Percentiles rank a stretch among this genome's conserved stretches.
phyloP scores from a whole-genome alignment of 2,888 invertebrate genomes.

The Caenorhabditis parvicauda region DNA sequence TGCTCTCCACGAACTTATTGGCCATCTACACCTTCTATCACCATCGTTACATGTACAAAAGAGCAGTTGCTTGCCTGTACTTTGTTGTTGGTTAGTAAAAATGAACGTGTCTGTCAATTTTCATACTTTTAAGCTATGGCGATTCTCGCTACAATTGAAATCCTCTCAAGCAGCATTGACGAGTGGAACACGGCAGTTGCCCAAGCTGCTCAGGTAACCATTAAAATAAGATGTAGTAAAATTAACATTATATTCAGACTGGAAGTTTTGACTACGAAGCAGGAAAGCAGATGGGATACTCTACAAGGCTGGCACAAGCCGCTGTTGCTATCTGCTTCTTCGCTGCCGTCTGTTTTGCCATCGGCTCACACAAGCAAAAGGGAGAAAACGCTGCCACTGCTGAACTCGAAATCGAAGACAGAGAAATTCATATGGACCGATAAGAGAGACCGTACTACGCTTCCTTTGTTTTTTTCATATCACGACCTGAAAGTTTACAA shows the following conservation, averaged over 20 bases:
- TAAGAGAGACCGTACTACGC: slow-evolving; percentile 4
- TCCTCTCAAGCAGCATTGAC: slow-evolving; percentile 51
- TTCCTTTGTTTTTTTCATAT: not conserved
- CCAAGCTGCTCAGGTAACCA: slow-evolving; percentile 12
- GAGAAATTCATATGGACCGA: slow-evolving; percentile 52
- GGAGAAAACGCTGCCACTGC: slow-evolving; percentile 58
- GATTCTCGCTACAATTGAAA: slow-evolving; percentile 51
- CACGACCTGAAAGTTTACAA: not conserved
- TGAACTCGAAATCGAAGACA: slow-evolving; percentile 59
- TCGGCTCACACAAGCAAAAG: slow-evolving; percentile 57
- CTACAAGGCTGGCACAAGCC: slow-evolving; percentile 28
- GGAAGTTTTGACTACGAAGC: slow-evolving; percentile 50
- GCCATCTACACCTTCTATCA: slow-evolving; percentile 60
- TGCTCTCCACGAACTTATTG: slow-evolving; percentile 48
- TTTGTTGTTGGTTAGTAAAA: slow-evolving; percentile 46
- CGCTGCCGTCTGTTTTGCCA: slow-evolving; percentile 44
- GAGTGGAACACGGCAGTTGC: slow-evolving; percentile 57
- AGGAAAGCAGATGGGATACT: slow-evolving; percentile 33
- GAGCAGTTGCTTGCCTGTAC: slow-evolving; percentile 50
- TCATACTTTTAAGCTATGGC: slow-evolving; percentile 45
- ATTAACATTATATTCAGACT: slow-evolving; percentile 22
- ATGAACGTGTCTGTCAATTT: not conserved
- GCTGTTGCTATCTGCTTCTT: slow-evolving; percentile 42
- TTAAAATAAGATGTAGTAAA: not conserved
- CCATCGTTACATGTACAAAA: slow-evolving; percentile 60